Percentiles rank a stretch among this genome's conserved stretches.
Conservation (phyloP, 1,140 invertebrate genomes). For the Adoxophyes honmai region DNA sequence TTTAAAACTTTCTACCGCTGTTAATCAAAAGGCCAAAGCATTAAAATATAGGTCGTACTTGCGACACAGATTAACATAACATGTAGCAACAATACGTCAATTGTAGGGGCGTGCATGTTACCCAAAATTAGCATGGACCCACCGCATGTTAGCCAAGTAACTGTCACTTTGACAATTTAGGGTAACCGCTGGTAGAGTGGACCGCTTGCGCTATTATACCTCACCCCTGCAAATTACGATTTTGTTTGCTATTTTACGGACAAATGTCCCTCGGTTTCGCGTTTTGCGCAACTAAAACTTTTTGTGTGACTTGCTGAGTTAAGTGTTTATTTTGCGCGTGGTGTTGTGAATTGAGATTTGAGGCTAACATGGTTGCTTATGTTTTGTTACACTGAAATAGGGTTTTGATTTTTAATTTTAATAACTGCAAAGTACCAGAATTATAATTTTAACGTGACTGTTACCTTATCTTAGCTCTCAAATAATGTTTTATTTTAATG, state of each 20-base stretch:
- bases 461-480: too few species aligned
- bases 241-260: slow-evolving; percentile 60
- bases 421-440: too few species aligned
- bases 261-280: slow-evolving; percentile 38
- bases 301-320: background rate
- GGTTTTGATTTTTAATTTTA: too few species aligned
- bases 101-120: slow-evolving; percentile 20
- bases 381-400: background rate
- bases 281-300: slow-evolving; percentile 13
- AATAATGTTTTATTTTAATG: too few species aligned
- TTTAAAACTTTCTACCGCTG: too few species aligned
- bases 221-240: slow-evolving; percentile 59
- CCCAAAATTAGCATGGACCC: slow-evolving; percentile 55
- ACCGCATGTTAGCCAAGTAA: slow-evolving; percentile 38
- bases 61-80: slow-evolving; percentile 34
- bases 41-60: background rate
- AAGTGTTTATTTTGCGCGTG: slow-evolving; percentile 12
- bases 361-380: background rate
- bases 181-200: slow-evolving; percentile 43
- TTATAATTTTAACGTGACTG: too few species aligned
- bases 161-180: slow-evolving; percentile 64
- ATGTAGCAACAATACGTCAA: slow-evolving; percentile 18
- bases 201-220: slow-evolving; percentile 42
- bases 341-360: background rate
- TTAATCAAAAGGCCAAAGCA: background rate